Percentiles rank a stretch among this genome's conserved stretches.
Evolutionary conservation across 2,113 vertebrate genomes (phyloP).

Genomic region (Crocuta crocuta): DNA sequence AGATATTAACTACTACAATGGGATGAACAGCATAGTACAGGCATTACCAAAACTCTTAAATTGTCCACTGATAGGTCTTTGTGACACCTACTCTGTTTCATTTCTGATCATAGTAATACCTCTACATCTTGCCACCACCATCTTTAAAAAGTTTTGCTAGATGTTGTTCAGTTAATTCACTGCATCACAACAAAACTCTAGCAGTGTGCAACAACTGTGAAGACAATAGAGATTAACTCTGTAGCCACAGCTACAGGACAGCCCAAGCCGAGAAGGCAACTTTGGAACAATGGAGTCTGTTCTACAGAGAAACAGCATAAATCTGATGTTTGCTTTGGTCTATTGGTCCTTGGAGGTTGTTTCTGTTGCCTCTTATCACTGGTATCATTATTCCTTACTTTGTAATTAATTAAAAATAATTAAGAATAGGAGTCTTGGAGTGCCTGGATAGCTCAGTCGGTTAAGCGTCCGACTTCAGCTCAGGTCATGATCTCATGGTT

Average conservation of each 20-base stretch:
- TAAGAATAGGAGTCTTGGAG: not conserved
- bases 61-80: not conserved
- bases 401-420: not conserved
- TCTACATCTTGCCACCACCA: not conserved
- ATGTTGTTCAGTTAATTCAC: not conserved
- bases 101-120: not conserved
- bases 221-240: not conserved
- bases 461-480: too few species aligned
- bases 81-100: accelerated
- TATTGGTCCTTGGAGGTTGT: not conserved
- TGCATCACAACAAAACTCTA: not conserved
- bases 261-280: not conserved
- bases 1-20: not conserved
- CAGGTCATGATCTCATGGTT: too few species aligned
- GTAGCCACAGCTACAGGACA: accelerated
- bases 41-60: not conserved
- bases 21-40: not conserved
- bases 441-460: too few species aligned
- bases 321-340: not conserved
- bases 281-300: not conserved
- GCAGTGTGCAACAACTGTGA: not conserved
- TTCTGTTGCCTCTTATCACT: not conserved
- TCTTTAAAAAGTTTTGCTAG: not conserved
- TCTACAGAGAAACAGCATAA: not conserved
- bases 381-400: not conserved